phyloP scores from a whole-genome alignment of 2,797 vertebrate genomes.

The Sus cebifrons region DNA sequence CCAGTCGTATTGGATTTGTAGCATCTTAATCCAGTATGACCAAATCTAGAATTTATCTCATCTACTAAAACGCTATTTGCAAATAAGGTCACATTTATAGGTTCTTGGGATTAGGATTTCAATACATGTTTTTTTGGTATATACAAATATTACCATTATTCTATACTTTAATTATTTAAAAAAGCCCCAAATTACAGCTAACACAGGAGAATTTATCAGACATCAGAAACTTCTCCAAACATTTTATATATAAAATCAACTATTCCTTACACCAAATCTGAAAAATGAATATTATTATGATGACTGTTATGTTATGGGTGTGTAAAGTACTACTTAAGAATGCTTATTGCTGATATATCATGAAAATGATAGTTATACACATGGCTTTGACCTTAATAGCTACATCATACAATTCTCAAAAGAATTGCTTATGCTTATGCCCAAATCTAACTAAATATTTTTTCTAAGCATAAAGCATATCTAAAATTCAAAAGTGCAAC shows the following conservation, averaged over 20 bases:
- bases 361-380: background rate
- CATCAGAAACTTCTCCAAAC: background rate
- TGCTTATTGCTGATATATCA: background rate
- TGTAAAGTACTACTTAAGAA: background rate
- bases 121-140: background rate
- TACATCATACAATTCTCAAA: background rate
- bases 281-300: background rate
- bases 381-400: background rate
- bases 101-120: background rate
- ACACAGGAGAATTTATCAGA: background rate
- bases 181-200: background rate
- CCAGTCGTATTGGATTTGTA: background rate
- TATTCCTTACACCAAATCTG: background rate
- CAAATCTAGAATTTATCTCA: background rate
- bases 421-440: background rate
- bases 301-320: background rate
- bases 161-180: background rate
- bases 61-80: background rate
- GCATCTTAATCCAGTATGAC: background rate
- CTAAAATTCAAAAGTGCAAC: background rate
- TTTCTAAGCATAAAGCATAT: background rate
- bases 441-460: background rate
- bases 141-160: background rate
- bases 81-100: background rate
- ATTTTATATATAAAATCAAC: background rate